phyloP scores from a whole-genome alignment of 1,140 invertebrate species.

The Lepidurus arcticus region DNA sequence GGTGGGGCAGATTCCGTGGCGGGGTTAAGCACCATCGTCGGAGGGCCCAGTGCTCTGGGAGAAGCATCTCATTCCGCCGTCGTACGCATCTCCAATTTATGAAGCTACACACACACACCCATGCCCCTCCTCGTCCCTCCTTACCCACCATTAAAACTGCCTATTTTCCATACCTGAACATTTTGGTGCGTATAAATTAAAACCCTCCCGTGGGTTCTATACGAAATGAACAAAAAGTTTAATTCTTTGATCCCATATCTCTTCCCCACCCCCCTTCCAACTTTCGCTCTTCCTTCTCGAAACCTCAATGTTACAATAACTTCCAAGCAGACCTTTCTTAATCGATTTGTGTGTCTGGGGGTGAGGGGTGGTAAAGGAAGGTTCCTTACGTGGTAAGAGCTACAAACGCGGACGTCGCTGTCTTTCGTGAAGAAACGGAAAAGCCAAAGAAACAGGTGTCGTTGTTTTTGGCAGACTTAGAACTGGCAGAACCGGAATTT shows the following conservation, averaged over 20 bases:
- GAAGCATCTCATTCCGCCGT: slow-evolving; percentile 18
- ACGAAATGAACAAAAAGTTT: not conserved
- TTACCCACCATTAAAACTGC: not conserved
- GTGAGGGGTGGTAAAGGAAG: not conserved
- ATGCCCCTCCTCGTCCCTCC: too few species aligned
- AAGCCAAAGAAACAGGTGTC: not conserved
- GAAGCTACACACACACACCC: not conserved
- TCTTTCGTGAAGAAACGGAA: not conserved
- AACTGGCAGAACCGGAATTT: not conserved
- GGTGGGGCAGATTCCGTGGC: not conserved
- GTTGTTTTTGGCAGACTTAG: not conserved
- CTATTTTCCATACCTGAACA: not conserved
- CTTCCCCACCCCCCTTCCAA: not conserved
- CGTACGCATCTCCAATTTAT: slow-evolving; percentile 19
- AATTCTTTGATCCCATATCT: not conserved
- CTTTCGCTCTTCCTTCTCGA: not conserved
- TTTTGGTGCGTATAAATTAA: not conserved
- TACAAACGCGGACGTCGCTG: not conserved
- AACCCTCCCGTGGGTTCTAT: not conserved
- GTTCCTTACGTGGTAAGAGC: too few species aligned
- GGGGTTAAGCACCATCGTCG: slow-evolving; percentile 2
- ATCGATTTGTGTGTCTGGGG: not conserved
- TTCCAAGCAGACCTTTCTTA: not conserved
- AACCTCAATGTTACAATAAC: not conserved
- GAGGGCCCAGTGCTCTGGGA: slow-evolving; percentile 2